Evolutionary conservation across 2,888 invertebrate genomes (phyloP).

Genomic region (Hirtodrosophila alboralis): DNA sequence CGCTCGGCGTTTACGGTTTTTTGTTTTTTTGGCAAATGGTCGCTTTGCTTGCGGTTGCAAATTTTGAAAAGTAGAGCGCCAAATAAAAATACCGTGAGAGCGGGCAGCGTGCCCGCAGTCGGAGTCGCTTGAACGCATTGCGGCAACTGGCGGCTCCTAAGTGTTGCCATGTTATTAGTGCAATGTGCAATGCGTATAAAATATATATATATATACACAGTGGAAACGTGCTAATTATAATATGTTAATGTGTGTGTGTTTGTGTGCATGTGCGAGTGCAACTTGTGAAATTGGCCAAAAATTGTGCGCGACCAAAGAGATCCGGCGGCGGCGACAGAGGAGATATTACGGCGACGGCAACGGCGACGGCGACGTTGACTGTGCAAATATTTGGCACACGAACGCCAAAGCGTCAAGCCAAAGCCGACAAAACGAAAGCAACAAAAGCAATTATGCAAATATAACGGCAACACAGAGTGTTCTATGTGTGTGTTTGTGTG

Average conservation of each 20-base stretch:
- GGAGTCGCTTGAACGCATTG: conserved; percentile 44
- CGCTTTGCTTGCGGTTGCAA: conserved; percentile 58
- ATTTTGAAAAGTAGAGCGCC: conserved; percentile 55
- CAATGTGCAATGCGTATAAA: conserved; percentile 65
- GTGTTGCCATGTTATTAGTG: conserved; percentile 42
- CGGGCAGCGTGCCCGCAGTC: conserved; percentile 26
- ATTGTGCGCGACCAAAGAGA: conserved; percentile 41
- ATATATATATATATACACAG: conserved; percentile 43
- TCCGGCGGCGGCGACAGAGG: conserved; percentile 22
- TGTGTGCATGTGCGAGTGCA: conserved; percentile 41
- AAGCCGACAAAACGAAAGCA: conserved; percentile 64
- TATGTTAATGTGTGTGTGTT: conserved; percentile 55
- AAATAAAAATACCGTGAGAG: conserved; percentile 44
- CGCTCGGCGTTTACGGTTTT: conserved; percentile 46
- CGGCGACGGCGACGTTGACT: conserved; percentile 3
- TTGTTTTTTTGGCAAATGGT: conserved; percentile 59
- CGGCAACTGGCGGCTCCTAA: conserved; percentile 35
- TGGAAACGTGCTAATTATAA: conserved; percentile 68
- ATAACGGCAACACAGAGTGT: conserved; percentile 62
- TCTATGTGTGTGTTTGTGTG: conserved; percentile 8
- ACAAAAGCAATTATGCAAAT: conserved; percentile 74
- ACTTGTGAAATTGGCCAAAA: conserved; percentile 70
- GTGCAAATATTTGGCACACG: conserved; percentile 64
- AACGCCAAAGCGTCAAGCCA: conserved; percentile 23
- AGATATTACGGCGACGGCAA: background rate